phyloP scores from a whole-genome alignment of 2,888 invertebrate species.

The Synergus laeviventris region DNA sequence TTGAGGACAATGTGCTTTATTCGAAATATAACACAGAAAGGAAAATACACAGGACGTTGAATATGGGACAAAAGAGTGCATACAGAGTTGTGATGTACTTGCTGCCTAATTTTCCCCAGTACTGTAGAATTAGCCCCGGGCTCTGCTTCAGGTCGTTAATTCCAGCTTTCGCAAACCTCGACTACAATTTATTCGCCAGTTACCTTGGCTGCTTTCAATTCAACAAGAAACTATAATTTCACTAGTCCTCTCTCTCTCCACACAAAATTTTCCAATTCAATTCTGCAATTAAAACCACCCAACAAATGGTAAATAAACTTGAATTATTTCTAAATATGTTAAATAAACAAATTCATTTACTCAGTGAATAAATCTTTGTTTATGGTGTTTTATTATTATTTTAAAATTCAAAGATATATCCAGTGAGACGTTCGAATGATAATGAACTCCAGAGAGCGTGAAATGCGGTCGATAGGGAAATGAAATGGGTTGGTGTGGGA shows the following conservation, averaged over 20 bases:
- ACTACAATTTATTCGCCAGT: constrained; percentile 34
- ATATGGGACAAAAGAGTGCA: constrained; percentile 29
- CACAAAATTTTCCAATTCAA: constrained; percentile 22
- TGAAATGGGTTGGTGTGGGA: constrained; percentile 30
- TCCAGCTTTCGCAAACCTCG: constrained; percentile 37
- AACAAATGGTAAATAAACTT: background rate
- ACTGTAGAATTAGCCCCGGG: constrained; percentile 38
- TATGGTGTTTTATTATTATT: background rate
- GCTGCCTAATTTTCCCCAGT: constrained; percentile 30
- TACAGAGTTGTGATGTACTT: constrained; percentile 30
- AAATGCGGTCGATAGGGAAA: constrained; percentile 40
- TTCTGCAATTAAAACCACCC: background rate
- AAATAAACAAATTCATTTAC: background rate
- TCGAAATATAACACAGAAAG: constrained; percentile 13
- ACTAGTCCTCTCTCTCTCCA: constrained; percentile 4
- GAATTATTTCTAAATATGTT: background rate
- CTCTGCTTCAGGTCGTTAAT: constrained; percentile 34
- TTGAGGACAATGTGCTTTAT: constrained; percentile 26
- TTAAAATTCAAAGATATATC: constrained; percentile 17
- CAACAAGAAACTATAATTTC: constrained; percentile 19
- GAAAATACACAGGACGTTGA: constrained; percentile 27
- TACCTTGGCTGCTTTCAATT: constrained; percentile 36
- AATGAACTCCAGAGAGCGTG: constrained; percentile 33
- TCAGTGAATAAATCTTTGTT: background rate
- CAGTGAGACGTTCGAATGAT: constrained; percentile 32